Conservation (phyloP, 2,888 invertebrate genomes). For the Agrochola lychnidis region DNA sequence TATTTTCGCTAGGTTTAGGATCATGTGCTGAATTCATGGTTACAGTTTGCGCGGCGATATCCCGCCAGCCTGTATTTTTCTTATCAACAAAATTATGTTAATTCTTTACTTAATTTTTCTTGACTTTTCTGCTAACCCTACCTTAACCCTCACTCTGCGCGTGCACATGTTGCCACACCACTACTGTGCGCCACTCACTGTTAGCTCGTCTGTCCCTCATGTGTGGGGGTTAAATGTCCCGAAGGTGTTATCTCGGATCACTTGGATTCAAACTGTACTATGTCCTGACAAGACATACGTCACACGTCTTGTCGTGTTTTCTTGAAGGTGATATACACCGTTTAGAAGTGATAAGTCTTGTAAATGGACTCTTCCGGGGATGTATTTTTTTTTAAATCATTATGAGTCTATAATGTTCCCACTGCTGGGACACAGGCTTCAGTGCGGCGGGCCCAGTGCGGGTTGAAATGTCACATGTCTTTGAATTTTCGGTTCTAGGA, state of each 20-base stretch:
- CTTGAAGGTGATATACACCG: neutral
- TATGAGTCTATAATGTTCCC: too few relatives aligned
- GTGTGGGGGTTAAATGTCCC: constrained; percentile 41
- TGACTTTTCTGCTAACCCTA: constrained; percentile 23
- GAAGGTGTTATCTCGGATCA: constrained; percentile 47
- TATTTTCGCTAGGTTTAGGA: too few relatives aligned
- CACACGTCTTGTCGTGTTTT: neutral
- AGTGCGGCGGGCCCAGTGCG: too few relatives aligned
- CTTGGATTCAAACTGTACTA: neutral
- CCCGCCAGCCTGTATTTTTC: too few relatives aligned
- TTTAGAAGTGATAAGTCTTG: neutral
- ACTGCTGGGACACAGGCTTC: too few relatives aligned
- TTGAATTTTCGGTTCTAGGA: too few relatives aligned
- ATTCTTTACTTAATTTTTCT: neutral
- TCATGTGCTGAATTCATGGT: too few relatives aligned
- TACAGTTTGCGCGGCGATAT: too few relatives aligned
- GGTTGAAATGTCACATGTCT: too few relatives aligned
- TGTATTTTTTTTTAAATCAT: too few relatives aligned
- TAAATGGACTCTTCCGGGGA: neutral
- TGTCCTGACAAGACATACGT: constrained; percentile 11
- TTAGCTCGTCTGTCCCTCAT: constrained; percentile 47
- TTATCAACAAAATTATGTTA: neutral
- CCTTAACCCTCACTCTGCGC: constrained; percentile 45
- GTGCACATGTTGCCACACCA: constrained; percentile 55
- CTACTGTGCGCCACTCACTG: constrained; percentile 66